Evolutionary conservation across 2,113 vertebrate genomes (phyloP).

Genomic region (Empidonax alnorum): DNA sequence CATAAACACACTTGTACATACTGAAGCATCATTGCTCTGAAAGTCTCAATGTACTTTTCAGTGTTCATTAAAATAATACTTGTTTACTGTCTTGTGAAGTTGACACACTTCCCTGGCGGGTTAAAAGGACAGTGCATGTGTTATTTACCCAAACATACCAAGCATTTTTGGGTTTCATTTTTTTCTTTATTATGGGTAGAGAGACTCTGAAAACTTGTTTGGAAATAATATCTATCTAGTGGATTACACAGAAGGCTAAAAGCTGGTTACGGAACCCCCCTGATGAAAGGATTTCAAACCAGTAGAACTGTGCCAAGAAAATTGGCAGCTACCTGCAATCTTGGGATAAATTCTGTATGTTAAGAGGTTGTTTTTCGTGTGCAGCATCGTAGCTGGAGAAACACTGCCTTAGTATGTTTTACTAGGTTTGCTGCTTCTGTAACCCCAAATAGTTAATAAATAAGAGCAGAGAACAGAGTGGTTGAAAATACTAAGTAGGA

Average conservation of each 20-base stretch:
- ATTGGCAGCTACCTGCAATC: neutral
- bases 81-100: neutral
- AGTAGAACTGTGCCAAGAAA: neutral
- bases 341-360: neutral
- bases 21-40: neutral
- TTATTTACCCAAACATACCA: neutral
- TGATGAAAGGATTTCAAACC: neutral
- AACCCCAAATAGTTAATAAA: neutral
- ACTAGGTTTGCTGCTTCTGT: neutral
- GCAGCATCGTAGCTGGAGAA: neutral
- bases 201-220: neutral
- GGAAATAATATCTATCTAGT: neutral
- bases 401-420: neutral
- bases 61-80: neutral
- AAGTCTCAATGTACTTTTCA: neutral
- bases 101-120: neutral
- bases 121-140: neutral
- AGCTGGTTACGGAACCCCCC: neutral
- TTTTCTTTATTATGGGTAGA: neutral
- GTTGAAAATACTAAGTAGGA: neutral
- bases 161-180: neutral
- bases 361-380: neutral
- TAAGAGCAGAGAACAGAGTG: neutral
- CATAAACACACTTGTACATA: neutral
- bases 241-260: neutral